phyloP scores from a whole-genome alignment of 37 sponge, comb jelly and placozoan genomes.

The Petrosia ficiformis region DNA sequence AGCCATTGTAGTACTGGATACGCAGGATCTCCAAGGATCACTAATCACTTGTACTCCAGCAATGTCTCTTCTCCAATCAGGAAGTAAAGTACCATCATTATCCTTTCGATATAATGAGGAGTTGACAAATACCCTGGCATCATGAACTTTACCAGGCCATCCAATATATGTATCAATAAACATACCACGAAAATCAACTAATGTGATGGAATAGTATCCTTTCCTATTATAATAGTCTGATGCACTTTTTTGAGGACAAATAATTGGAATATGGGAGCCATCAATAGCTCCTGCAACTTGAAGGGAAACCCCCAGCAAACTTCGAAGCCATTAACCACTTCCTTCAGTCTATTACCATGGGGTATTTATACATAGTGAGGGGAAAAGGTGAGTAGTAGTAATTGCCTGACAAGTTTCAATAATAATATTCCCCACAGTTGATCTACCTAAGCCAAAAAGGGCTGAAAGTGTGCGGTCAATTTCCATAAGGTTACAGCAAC shows the following conservation, averaged over 20 bases:
- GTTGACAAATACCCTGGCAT: conserved; percentile 15
- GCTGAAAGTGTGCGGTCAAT: not conserved
- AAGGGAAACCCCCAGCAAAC: conserved; percentile 7
- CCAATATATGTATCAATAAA: conserved; percentile 1
- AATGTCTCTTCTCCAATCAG: not conserved
- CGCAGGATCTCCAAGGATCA: not conserved
- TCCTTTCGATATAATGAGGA: not conserved
- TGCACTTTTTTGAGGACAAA: not conserved
- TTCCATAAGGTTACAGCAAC: conserved; percentile 10
- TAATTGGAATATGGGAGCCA: conserved; percentile 9
- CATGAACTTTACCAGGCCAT: conserved; percentile 29
- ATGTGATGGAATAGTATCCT: conserved; percentile 3
- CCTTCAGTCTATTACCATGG: not conserved
- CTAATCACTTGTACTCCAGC: not conserved
- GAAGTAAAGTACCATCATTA: not conserved
- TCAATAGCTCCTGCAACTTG: conserved; percentile 14
- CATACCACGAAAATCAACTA: conserved; percentile 8
- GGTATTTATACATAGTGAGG: not conserved
- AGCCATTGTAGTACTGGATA: conserved; percentile 7
- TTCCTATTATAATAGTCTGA: not conserved
- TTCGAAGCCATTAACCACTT: conserved; percentile 1
- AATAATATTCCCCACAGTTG: not conserved
- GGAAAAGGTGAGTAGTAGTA: no score
- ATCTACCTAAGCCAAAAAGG: conserved; percentile 6
- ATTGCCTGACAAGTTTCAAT: conserved; percentile 5